Base-by-base conservation (phyloP, 2,888 invertebrate genomes). In the Tetragonula carbonaria region DNA sequence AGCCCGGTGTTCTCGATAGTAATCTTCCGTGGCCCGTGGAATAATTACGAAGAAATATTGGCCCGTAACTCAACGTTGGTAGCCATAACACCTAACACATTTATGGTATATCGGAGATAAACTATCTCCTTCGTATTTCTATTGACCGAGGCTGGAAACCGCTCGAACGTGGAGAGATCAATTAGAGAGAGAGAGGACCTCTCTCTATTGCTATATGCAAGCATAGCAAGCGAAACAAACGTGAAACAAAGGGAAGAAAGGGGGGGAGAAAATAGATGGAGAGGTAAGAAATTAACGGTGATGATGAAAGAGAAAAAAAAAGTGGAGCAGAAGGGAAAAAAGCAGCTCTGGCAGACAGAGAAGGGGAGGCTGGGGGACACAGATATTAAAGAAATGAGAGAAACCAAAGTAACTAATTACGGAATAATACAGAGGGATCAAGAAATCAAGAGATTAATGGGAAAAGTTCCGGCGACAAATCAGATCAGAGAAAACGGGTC, bases 1-100 rank as follows among this genome's bases (percentile, higher is more conserved):
- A 45, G 2, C 21, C 21, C 33, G 53, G 70, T 75, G 70, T 53
- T 77, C 75, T 51, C 77, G 77, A 81, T 81, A 68, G 57, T 86
- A 14, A 84, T 79, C 84, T 72, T 72, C 38, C 45, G 62, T 63
- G 68, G 68, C 33, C 1, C 80, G 85, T 78, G 75, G 85, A 87
- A 89, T 89, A 87, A 89, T 89, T 89, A 89, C 79, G 86, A 87
- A 89, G 87, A 89, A 86, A 89, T 89, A 89, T 89, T 86, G 84
- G 82, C 70, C 82, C 83, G 88, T 89, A 89, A 89, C 84, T 89
- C 89, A 86, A 66, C 76, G 62, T 28, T 82, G 72, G 78, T 86
- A 87, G 85, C 88, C 86, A 80, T 88, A 88, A 88, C 84, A 85
- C 83, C 89, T 78, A 76, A 71, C 78, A 76, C 87, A 78, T 86